Conservation (phyloP, 1,140 invertebrate species). For the Anoplolepis gracilipes region DNA sequence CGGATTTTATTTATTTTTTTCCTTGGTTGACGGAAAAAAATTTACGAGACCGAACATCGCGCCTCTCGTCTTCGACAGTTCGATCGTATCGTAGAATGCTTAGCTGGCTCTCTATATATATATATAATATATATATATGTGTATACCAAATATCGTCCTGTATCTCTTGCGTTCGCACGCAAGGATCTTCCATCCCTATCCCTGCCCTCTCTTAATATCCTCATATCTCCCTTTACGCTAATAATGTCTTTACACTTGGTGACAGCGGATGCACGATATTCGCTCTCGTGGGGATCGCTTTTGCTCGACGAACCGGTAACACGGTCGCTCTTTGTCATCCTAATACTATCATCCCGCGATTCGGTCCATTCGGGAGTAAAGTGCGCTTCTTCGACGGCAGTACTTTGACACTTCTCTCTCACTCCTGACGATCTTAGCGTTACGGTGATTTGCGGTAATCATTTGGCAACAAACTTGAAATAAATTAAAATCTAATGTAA, state of each 20-base stretch:
- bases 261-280: slow-evolving; percentile 77
- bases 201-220: slow-evolving; percentile 57
- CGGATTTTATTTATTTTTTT: not conserved
- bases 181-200: slow-evolving; percentile 53
- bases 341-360: slow-evolving; percentile 65
- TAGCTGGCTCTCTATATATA: slow-evolving; percentile 82
- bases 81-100: slow-evolving; percentile 82
- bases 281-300: slow-evolving; percentile 76
- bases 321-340: slow-evolving; percentile 75
- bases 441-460: not conserved
- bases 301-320: slow-evolving; percentile 76
- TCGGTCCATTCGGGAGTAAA: slow-evolving; percentile 66
- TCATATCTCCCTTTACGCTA: slow-evolving; percentile 68
- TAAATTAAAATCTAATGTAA: not conserved
- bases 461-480: slow-evolving; percentile 6
- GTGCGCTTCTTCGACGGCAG: slow-evolving; percentile 8
- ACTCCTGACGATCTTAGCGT: not conserved
- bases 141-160: slow-evolving; percentile 79
- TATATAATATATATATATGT: slow-evolving; percentile 76
- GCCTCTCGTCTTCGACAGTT: slow-evolving; percentile 69
- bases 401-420: slow-evolving; percentile 17
- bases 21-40: not conserved
- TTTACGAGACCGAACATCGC: not conserved
- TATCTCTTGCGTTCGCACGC: slow-evolving; percentile 68
- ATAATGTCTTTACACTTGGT: slow-evolving; percentile 77